Evolutionary conservation across 2,888 invertebrate genomes (phyloP), one percentile per base, ranked within the genome.

Genomic region (Hylaea fasciaria): DNA sequence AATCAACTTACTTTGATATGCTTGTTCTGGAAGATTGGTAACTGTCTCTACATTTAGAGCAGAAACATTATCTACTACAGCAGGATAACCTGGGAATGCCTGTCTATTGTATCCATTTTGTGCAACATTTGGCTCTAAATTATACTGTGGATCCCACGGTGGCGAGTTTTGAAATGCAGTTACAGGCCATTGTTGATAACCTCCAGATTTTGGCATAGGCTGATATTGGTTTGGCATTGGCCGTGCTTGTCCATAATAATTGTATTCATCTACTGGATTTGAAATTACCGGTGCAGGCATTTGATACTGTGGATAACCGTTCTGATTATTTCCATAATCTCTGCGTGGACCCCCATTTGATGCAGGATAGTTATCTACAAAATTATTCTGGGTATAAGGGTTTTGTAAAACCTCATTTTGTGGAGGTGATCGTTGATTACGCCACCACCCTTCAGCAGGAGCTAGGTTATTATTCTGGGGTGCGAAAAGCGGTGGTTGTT

Each of bases 1-100:
- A n/a, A n/a, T n/a, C 2, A 47, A 48, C 48, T 53, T 53, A 59
- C 58, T 41, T 57, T 40, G 28, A 14, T 46, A 40, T 22, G 10
- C 17, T 41, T 40, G 22, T 1, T 46, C 32, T 8, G 35, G 17
- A 9, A n/a, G 11, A 45, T 11, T 44, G 2, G 37, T 11, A n/a
- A 12, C 11, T 37, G 22, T 11, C 10, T 47, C 28, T 8, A n/a
- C 14, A 2, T 32, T 32, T 14, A 14, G 9, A 7, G 5, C 4
- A 7, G 13, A 29, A 10, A 13, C 32, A 32, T 32, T 32, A 10
- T 32, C 32, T 11, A 14, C 11, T 40, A 50, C 14, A 16, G 49
- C 39, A 13, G 7, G 14, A 13, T 16, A 32, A 14, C 29, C 22
- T 44, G 44, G 28, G 37, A 39, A 12, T 14, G 13, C 14, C 28